Base-by-base conservation (phyloP, 2,113 vertebrate species). In the Dipodomys ordii region DNA sequence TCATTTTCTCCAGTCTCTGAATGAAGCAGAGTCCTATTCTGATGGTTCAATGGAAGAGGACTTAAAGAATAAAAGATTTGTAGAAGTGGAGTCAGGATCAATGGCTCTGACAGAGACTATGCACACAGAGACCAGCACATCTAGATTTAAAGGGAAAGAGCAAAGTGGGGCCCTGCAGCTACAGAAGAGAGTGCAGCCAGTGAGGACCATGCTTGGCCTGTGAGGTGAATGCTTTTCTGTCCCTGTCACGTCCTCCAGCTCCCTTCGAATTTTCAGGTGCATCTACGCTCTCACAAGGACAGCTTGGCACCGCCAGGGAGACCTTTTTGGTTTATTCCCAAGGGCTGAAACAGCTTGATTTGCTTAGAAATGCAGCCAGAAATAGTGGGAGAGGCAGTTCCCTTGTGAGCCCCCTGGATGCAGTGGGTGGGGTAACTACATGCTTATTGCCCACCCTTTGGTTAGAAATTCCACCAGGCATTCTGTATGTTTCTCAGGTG, bases 261-360 rank as follows among this genome's bases (percentile, higher is more conserved):
- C 44, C 67, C 32, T 30, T 46, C 65, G 0, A 0, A 30, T 39
- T 27, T 74, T 71, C 60, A 67, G 85, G 82, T 39, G 77, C n/a
- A 92, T 78, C 46, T 78, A 84, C 0, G 0, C 18, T 32, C 60
- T 90, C 49, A 4, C 35, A 2, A 32, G 73, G 92, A 79, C 65
- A 96, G 85, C 22, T 76, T 44, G 53, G n/a, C 74, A 15, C 32
- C 4, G 2, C 67, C 39, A 85, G 79, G n/a, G 60, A 90, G 57
- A 79, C 91, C 92, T 77, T 76, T 68, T 81, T 81, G 87, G 90
- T 91, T 95, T 69, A 91, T 94, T 57, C 87, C 78, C 72, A 57
- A 39, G 57, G 35, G 18, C 25, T 22, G 8, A 69, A 71, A 82
- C 78, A 90, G 84, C 68, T 77, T 78, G 46, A 23, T 65, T 30